These are phyloP conservation scores for Drosophila anomelani DNA, from an alignment of 2,888 invertebrate species.

Conservation along the genomic window DNA sequence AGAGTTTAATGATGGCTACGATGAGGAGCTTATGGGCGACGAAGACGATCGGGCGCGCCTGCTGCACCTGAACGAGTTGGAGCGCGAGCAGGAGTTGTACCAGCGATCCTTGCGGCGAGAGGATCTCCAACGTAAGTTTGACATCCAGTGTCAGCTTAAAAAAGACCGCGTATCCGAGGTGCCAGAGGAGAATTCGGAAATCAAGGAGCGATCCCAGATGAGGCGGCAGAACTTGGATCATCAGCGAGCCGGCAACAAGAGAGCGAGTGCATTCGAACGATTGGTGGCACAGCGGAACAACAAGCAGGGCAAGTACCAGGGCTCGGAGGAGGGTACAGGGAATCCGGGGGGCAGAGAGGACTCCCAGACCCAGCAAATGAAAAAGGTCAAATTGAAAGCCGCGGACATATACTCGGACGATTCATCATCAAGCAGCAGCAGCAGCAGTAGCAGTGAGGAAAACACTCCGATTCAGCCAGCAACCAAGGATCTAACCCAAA, in stretches of 20 bases:
- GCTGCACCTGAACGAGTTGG: conserved; percentile 25
- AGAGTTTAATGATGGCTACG: conserved; percentile 31
- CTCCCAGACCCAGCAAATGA: background rate
- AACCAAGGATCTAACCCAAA: background rate
- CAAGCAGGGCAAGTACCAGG: conserved; percentile 5
- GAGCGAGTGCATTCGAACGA: conserved; percentile 35
- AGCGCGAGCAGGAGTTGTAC: conserved; percentile 40
- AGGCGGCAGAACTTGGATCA: conserved; percentile 18
- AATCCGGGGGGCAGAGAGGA: background rate
- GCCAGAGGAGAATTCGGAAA: background rate
- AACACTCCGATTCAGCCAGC: background rate
- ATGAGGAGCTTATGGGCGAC: conserved; percentile 32
- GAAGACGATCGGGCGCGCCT: conserved; percentile 28
- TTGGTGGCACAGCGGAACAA: conserved; percentile 15
- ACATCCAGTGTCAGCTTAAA: conserved; percentile 11
- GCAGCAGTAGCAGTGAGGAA: conserved; percentile 3
- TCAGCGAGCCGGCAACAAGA: conserved; percentile 20
- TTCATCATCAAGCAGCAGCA: conserved; percentile 20
- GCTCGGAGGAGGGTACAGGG: background rate
- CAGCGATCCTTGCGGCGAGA: conserved; percentile 30
- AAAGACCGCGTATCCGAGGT: background rate
- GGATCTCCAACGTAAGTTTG: conserved; percentile 24
- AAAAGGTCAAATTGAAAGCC: conserved; percentile 28
- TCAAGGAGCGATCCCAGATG: conserved; percentile 32
- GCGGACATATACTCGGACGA: conserved; percentile 55